Conservation (phyloP, 2,113 vertebrate species). For the Macquaria australasica region DNA sequence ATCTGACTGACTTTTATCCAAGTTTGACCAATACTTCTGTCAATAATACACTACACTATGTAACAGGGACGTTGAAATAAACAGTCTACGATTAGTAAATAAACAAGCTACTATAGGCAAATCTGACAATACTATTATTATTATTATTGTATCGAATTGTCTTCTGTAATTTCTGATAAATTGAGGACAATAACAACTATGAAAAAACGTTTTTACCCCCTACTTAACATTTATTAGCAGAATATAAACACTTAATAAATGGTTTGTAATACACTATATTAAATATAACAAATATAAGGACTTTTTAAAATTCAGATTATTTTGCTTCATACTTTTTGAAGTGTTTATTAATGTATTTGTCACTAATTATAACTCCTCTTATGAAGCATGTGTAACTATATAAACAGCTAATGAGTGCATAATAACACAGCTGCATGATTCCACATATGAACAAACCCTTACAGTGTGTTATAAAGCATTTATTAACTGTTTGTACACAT, state of each 20-base stretch:
- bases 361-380: neutral
- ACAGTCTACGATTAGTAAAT: neutral
- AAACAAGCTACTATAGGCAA: neutral
- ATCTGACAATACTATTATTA: too few relatives aligned
- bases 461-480: neutral
- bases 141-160: too few relatives aligned
- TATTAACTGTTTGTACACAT: neutral
- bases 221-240: slow-evolving; percentile 1
- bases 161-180: too few relatives aligned
- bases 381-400: neutral
- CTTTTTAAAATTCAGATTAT: neutral
- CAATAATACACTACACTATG: neutral
- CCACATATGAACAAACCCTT: neutral
- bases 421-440: neutral
- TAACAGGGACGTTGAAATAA: neutral
- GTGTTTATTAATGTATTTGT: neutral
- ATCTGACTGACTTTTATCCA: slow-evolving; percentile 30
- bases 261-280: neutral
- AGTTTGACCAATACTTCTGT: neutral
- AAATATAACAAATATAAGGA: neutral
- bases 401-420: neutral
- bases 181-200: too few relatives aligned
- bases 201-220: too few relatives aligned
- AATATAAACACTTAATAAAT: neutral
- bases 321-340: neutral